Evolutionary conservation across 2,113 vertebrate species (phyloP), one percentile per base, ranked within the genome.

Genomic region (Ciconia maguari): DNA sequence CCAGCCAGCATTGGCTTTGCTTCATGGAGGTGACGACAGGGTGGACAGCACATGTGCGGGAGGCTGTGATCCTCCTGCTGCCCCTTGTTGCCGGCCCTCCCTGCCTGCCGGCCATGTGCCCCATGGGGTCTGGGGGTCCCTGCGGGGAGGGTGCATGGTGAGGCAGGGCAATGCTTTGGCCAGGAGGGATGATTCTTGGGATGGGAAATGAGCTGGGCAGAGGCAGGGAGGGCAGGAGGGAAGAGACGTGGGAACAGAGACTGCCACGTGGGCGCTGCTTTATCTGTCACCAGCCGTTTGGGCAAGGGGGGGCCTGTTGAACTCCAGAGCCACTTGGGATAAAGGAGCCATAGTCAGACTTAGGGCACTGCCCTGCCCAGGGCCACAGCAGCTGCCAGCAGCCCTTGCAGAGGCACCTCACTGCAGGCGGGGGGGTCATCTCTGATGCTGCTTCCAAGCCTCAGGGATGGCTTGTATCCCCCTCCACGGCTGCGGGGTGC

Each of bases 161-260:
- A 65, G 61, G 76, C 16, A 52, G 42, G 65, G 38, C 75, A 32
- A 5, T n/a, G 75, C 38, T 34, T 20, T 1, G 1, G 25, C 42
- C 8, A 0, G 16, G 57, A 42, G 46, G 38, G 11, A 52, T 16
- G 5, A 8, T 79, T 22, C n/a, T 42, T 0, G 0, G 44, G 66
- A 48, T 51, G 41, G 51, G 30, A 80, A 64, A 62, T 0, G 2
- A 69, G 18, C 30, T 90, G 89, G 9, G 10, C 61, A 30, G 46
- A 93, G 26, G 58, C 54, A 91, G 66, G 12, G 14, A 85, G 18
- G 32, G 44, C 69, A 84, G 48, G 34, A 91, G 69, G 30, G 32
- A 76, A 75, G 36, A 42, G 24, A 51, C 0, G 0, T 16, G 46
- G 70, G 32, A 85, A 46, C 34, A 58, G 26, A 61, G 51, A 27